Evolutionary conservation across 2,888 invertebrate species (phyloP), one percentile per base, ranked within the genome.

Genomic region (Fragum whitleyi): DNA sequence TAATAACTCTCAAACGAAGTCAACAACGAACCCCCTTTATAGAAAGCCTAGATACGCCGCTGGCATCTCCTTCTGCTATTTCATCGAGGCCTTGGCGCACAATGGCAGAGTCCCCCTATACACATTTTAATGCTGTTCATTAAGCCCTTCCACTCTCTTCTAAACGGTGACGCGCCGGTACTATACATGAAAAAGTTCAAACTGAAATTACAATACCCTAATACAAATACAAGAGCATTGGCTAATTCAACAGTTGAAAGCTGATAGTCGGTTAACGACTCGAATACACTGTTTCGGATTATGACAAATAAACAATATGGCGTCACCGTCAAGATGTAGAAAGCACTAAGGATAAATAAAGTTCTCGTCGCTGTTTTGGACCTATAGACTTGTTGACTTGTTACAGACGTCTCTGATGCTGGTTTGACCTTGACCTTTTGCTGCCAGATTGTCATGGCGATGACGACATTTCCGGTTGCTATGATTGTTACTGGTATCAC

Each of bases 241-340:
- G 36, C 65, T 6, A 65, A 21, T 9, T 42, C 23, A 9, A 65
- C 9, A 2, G 26, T 65, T 9, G 65, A 42, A 3, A 42, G 14
- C 23, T 65, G 42, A 11, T 23, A 19, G 7, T 39, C 23, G 19
- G 23, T 26, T 23, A 42, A 42, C 39, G 65, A 42, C 9, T 21
- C 6, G 3, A 23, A 26, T 1, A 65, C 21, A 0, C 42, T 65
- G 65, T 42, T 23, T 19, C 21, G 39, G 9, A 65, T 36, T 11
- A 65, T 65, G 9, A 21, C 42, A 65, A 65, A 65, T 7, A 65
- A 16, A 26, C 65, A 65, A 42, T 65, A 65, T 26, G 65, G 65
- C 6, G 65, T 65, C 23, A 65, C 65, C 5, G 65, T 65, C 5
- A 65, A 14, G 1, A 65, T 65, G 21, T 42, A 65, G 36, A 65